A percentile compares a stretch with the other conserved stretches of the same genome.
phyloP scores from a whole-genome alignment of 2,113 vertebrate species.

The Eretmochelys imbricata region DNA sequence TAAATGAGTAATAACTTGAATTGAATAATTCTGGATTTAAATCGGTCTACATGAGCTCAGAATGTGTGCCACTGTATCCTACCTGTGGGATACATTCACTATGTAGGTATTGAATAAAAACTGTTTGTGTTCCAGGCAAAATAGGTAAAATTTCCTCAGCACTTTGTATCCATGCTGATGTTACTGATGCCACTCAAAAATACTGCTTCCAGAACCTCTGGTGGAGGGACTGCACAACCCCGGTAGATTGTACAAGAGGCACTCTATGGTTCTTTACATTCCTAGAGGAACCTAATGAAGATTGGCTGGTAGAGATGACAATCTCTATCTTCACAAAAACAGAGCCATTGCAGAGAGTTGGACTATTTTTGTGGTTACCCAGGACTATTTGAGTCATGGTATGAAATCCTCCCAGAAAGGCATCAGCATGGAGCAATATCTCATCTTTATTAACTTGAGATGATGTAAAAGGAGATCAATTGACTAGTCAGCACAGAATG shows the following conservation, averaged over 20 bases:
- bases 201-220: neutral
- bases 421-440: neutral
- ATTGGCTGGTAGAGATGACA: neutral
- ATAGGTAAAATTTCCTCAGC: neutral
- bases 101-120: neutral
- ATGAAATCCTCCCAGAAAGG: neutral
- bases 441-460: neutral
- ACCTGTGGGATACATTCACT: neutral
- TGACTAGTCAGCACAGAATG: neutral
- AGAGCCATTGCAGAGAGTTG: neutral
- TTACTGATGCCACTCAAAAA: neutral
- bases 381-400: neutral
- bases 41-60: neutral
- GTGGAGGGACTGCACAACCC: neutral
- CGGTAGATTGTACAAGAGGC: neutral
- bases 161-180: neutral
- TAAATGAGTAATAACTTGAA: neutral
- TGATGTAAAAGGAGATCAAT: neutral
- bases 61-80: neutral
- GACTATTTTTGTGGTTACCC: neutral
- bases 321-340: neutral
- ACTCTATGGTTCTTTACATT: neutral
- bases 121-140: neutral
- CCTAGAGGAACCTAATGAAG: neutral
- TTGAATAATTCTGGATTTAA: neutral